Conservation (phyloP, 2,797 vertebrate species). For the Hapalemur alaotrensis region DNA sequence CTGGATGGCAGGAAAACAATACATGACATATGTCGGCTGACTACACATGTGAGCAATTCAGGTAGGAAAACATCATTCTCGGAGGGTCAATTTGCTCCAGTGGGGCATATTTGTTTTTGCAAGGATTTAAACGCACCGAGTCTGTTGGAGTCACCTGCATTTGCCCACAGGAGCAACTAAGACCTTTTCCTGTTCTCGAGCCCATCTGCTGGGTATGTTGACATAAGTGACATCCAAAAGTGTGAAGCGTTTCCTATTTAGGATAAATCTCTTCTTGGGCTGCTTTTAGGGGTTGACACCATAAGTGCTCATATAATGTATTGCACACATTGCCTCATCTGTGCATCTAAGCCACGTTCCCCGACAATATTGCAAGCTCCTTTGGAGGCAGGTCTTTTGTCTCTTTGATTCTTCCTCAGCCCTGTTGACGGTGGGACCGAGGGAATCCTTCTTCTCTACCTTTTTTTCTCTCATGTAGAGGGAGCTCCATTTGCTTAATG, state of each 20-base stretch:
- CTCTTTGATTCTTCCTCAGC: neutral
- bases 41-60: constrained; percentile 56
- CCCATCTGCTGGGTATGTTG: neutral
- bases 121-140: neutral
- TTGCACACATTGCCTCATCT: neutral
- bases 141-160: neutral
- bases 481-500: neutral
- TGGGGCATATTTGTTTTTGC: constrained; percentile 73
- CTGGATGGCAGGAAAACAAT: constrained; percentile 81
- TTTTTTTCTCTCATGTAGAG: neutral
- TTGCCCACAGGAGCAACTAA: neutral
- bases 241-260: neutral
- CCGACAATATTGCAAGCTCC: neutral
- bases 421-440: too few relatives aligned
- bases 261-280: neutral
- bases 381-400: neutral
- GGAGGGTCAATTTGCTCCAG: constrained; percentile 65
- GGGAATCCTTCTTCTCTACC: neutral
- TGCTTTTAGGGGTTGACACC: neutral
- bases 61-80: constrained; percentile 70
- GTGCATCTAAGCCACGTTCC: neutral
- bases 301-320: neutral
- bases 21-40: constrained; percentile 68
- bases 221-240: neutral
- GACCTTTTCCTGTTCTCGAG: constrained; percentile 10